A percentile compares a stretch with the other conserved stretches of the same genome.
phyloP scores from a whole-genome alignment of 2,113 vertebrate species.

The Athene noctua region DNA sequence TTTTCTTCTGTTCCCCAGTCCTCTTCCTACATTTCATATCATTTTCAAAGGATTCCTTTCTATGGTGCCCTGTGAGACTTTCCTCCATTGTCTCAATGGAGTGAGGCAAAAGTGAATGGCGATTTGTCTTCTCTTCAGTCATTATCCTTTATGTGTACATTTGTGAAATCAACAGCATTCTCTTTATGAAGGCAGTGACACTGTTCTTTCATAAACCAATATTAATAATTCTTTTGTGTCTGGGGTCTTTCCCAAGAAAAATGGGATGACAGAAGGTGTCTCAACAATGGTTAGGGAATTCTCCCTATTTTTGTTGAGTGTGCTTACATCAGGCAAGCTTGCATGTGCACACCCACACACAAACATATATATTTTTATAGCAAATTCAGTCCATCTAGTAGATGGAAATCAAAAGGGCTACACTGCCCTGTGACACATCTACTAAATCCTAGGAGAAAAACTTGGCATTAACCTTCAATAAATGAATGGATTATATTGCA shows the following conservation, averaged over 20 bases:
- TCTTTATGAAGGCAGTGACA: background rate
- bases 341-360: background rate
- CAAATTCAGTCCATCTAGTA: background rate
- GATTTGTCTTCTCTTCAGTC: background rate
- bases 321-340: background rate
- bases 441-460: slow-evolving; percentile 51
- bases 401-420: slow-evolving; percentile 37
- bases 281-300: background rate
- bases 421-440: slow-evolving; percentile 8
- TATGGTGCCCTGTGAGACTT: background rate
- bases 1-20: background rate
- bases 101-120: background rate
- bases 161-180: slow-evolving; percentile 21
- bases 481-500: slow-evolving; percentile 63
- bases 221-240: background rate
- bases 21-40: background rate
- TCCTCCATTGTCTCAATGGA: background rate
- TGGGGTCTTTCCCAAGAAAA: background rate
- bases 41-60: slow-evolving; percentile 38
- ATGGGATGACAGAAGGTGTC: background rate
- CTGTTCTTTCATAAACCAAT: slow-evolving; percentile 6
- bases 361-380: background rate
- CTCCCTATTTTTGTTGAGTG: background rate
- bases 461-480: slow-evolving; percentile 66
- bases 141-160: background rate